Evolutionary conservation across 2,888 invertebrate species (phyloP), one percentile per base, ranked within the genome.

Genomic region (Cremastinae sp.): DNA sequence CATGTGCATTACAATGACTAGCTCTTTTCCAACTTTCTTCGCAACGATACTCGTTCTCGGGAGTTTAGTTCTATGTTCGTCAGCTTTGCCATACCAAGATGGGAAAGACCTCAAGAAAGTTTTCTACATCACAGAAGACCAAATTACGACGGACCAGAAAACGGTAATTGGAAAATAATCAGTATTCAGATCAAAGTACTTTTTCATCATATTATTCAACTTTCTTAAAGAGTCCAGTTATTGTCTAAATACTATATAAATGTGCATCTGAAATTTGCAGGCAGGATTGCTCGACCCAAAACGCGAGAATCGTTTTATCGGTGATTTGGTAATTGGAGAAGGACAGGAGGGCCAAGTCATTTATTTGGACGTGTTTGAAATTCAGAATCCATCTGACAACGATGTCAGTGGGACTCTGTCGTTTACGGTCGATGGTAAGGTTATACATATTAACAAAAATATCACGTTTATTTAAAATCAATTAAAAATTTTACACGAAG

Each of bases 281-380:
- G 12, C 20, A n/a, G 20, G 58, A 18, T 12, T 36, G 12, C 3
- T 59, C 12, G 22, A 43, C 12, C 43, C 4, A 9, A 43, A 12
- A 12, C 58, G 58, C n/a, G 9, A 0, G 5, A 59, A 16, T 43
- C 74, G 78, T 69, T 88, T 88, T 69, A 86, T 88, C 51, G 88
- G 88, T 3, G 88, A 88, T 75, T 66, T 87, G 20, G 65, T 80
- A 4, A 68, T 85, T 14, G 88, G 88, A 2, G 87, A 41, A n/a
- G 51, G 38, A n/a, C 14, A 12, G 7, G 20, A 38, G 10, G 22
- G 22, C 28, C 51, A 65, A 16, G 36, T 3, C 5, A 4, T 65
- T 2, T 65, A 65, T 5, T 0, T 2, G 1, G 41, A 22, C 2
- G 1, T 22, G 3, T 16, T 43, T 1, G 14, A 20, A 22, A 3